phyloP scores from a whole-genome alignment of 2,888 invertebrate genomes.

The Caradrina kadenii region DNA sequence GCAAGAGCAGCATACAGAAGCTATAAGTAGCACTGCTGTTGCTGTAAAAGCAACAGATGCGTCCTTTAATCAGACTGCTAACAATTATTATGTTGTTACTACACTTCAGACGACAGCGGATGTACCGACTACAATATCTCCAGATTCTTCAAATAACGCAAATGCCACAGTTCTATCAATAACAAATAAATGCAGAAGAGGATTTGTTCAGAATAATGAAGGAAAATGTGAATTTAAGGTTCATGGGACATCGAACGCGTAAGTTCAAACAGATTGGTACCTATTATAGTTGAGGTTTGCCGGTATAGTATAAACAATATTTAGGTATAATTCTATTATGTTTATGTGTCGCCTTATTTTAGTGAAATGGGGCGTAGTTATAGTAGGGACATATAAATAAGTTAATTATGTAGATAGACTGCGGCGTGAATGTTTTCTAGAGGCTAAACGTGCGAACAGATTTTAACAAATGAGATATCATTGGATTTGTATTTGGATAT shows the following conservation, averaged over 20 bases:
- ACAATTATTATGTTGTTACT: slow-evolving; percentile 36
- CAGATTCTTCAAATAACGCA: slow-evolving; percentile 41
- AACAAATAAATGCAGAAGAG: slow-evolving; percentile 79
- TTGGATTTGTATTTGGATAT: too few relatives aligned
- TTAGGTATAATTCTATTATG: too few relatives aligned
- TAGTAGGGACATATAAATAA: too few relatives aligned
- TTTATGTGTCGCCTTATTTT: too few relatives aligned
- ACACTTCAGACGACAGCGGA: slow-evolving; percentile 42
- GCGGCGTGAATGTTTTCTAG: too few relatives aligned
- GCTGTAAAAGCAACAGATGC: slow-evolving; percentile 57
- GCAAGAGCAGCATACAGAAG: slow-evolving; percentile 61
- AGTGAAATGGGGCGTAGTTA: too few relatives aligned
- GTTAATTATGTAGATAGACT: too few relatives aligned
- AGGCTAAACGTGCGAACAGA: too few relatives aligned
- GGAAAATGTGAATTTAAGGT: slow-evolving; percentile 84
- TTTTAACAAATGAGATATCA: too few relatives aligned
- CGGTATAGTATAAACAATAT: too few relatives aligned
- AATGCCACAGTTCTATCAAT: slow-evolving; percentile 47
- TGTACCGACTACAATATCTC: slow-evolving; percentile 39
- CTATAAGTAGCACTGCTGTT: slow-evolving; percentile 55
- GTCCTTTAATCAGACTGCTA: slow-evolving; percentile 26
- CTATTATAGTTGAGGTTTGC: too few relatives aligned
- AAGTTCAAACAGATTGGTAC: slow-evolving; percentile 66
- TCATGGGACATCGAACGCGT: slow-evolving; percentile 83
- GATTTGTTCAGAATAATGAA: slow-evolving; percentile 80